These are phyloP conservation scores for Pipistrellus nathusii DNA, from an alignment of 2,797 vertebrate genomes.

Conservation along the genomic window DNA sequence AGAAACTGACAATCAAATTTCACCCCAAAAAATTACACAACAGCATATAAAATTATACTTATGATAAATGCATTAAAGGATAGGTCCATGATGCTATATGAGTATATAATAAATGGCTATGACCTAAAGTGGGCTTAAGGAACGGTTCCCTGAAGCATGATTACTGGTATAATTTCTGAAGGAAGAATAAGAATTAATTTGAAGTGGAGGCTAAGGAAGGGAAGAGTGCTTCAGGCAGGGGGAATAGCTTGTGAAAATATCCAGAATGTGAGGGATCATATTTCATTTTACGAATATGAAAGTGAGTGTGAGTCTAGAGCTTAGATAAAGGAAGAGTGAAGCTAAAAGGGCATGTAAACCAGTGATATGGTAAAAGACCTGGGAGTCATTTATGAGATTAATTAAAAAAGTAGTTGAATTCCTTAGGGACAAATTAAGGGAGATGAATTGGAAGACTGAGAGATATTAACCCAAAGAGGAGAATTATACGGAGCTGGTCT, in stretches of 20 bases:
- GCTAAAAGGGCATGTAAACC: not conserved
- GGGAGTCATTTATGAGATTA: slow-evolving; percentile 69
- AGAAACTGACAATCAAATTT: not conserved
- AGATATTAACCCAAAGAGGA: slow-evolving; percentile 52
- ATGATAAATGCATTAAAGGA: slow-evolving; percentile 15
- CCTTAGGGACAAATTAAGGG: slow-evolving; percentile 68
- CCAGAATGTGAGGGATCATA: not conserved
- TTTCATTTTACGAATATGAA: not conserved
- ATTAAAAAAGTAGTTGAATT: slow-evolving; percentile 78
- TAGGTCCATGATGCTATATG: not conserved
- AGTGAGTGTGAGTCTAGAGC: not conserved
- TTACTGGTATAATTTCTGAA: slow-evolving; percentile 21
- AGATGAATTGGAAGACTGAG: slow-evolving; percentile 51
- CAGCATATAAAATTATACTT: not conserved
- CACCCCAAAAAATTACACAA: not conserved
- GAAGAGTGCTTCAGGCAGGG: not conserved
- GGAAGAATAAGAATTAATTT: slow-evolving; percentile 16
- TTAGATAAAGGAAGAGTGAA: not conserved
- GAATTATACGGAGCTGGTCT: slow-evolving; percentile 21
- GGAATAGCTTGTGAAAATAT: not conserved
- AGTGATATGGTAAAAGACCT: slow-evolving; percentile 9
- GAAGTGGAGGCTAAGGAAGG: not conserved
- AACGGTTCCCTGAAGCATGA: not conserved
- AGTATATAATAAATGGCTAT: not conserved
- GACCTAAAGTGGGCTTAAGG: not conserved